Evolutionary conservation across 2,888 invertebrate species (phyloP), one percentile per base, ranked within the genome.

Genomic region (Meiosimyza platycephala): DNA sequence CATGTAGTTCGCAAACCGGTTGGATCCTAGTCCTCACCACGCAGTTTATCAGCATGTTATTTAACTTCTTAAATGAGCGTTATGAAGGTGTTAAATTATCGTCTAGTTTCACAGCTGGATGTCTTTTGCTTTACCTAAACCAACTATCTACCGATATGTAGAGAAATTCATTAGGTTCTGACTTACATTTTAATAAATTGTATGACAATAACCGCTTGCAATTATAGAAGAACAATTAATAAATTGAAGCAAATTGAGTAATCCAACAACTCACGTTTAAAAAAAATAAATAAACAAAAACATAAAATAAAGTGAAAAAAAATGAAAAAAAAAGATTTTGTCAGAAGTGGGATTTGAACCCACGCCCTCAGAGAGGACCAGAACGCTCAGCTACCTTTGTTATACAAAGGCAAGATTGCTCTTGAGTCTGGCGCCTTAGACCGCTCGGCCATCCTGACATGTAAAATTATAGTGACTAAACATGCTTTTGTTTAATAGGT

Each of bases 371-470:
- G 71, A 71, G 71, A 65, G 71, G 71, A 57, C 71, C 71, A 71
- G 65, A 65, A 71, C 65, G 71, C 71, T 40, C 40, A 40, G 40
- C 2, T 9, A 9, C 40, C 40, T 9, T 40, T 7, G 40, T 40
- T 9, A 2, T 7, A 9, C 40, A 40, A 40, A 1, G 78, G 76
- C 50, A 78, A 78, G 77, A 77, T 76, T 75, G 28, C 77, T 76
- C 79, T 80, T 80, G 79, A 79, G 79, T 80, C 79, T 78, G 80
- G 79, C 76, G 77, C 79, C 78, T 80, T 81, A 78, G 80, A 80
- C 78, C 76, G 71, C 67, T 68, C 69, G 80, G 80, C 80, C 79
- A 80, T 80, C 80, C 79, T 55, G 72, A 80, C 65, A 74, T 51
- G 1, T 77, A 28, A 28, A 28, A 4, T 28, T 3, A 3, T 28